These are phyloP conservation scores for Saxidomus purpurata DNA, from an alignment of 1,140 invertebrate species.

Conservation along the genomic window DNA sequence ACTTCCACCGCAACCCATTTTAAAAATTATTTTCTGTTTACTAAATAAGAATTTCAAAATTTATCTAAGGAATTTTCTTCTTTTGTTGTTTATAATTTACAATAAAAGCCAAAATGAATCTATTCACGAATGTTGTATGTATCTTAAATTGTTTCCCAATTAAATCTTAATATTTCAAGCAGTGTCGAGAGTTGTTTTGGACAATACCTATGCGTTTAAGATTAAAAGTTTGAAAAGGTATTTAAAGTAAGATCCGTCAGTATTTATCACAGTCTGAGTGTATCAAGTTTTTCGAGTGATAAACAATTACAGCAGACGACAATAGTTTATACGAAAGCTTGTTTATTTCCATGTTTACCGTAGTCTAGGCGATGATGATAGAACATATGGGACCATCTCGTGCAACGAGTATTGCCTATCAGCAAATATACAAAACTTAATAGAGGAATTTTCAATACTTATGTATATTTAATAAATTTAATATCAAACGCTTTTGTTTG, in stretches of 20 bases:
- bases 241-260: slow-evolving; percentile 6
- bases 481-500: slow-evolving; percentile 50
- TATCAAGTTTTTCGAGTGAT: slow-evolving; percentile 18
- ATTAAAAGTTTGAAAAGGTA: slow-evolving; percentile 26
- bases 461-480: slow-evolving; percentile 60
- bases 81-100: background rate
- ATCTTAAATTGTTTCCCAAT: background rate
- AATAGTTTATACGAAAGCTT: background rate
- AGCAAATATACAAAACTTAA: slow-evolving; percentile 44
- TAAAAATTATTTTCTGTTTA: background rate
- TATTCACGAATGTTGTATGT: background rate
- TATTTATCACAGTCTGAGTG: slow-evolving; percentile 7
- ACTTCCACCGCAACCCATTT: slow-evolving; percentile 42
- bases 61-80: background rate
- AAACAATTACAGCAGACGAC: slow-evolving; percentile 14
- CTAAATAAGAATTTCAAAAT: background rate
- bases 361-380: slow-evolving; percentile 28
- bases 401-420: slow-evolving; percentile 4
- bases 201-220: background rate
- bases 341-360: slow-evolving; percentile 44
- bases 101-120: background rate
- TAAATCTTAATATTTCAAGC: background rate
- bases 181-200: background rate
- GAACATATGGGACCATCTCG: background rate
- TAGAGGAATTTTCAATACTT: slow-evolving; percentile 20